phyloP scores from a whole-genome alignment of 2,888 invertebrate genomes.

The Volucella inflata region DNA sequence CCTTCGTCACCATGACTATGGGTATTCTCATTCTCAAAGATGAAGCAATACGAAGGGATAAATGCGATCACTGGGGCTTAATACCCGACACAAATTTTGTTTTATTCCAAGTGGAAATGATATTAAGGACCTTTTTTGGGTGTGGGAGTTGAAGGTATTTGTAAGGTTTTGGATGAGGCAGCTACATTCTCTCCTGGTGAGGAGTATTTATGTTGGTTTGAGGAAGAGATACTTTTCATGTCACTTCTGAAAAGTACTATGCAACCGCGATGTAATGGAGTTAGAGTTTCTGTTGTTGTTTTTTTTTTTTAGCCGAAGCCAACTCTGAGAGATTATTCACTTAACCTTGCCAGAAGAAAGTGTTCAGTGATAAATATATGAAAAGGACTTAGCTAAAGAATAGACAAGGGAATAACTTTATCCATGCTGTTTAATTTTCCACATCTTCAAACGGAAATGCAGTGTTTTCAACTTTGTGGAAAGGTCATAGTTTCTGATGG shows the following conservation, averaged over 20 bases:
- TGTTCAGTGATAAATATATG: background rate
- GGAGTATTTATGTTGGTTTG: slow-evolving; percentile 30
- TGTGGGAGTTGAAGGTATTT: slow-evolving; percentile 29
- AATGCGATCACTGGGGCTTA: slow-evolving; percentile 74
- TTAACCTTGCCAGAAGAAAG: slow-evolving; percentile 21
- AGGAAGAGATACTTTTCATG: slow-evolving; percentile 59
- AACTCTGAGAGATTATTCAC: slow-evolving; percentile 12
- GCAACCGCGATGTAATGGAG: slow-evolving; percentile 10
- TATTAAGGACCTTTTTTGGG: slow-evolving; percentile 45
- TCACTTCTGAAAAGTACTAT: slow-evolving; percentile 38
- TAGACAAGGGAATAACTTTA: no score
- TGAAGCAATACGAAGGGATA: slow-evolving; percentile 50
- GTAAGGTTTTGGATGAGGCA: no score
- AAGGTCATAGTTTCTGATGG: no score
- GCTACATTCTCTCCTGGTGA: slow-evolving; percentile 14
- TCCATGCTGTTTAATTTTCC: no score
- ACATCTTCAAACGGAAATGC: no score
- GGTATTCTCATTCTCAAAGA: slow-evolving; percentile 57
- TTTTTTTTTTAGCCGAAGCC: slow-evolving; percentile 14
- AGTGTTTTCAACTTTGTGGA: no score
- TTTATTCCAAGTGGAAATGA: slow-evolving; percentile 48
- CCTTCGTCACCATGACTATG: slow-evolving; percentile 48
- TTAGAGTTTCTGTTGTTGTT: background rate
- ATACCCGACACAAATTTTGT: slow-evolving; percentile 66
- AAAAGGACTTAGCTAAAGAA: no score